These are phyloP conservation scores for Yoshiicerus persimilis DNA, from an alignment of 1,140 invertebrate species.

Conservation along the genomic window DNA sequence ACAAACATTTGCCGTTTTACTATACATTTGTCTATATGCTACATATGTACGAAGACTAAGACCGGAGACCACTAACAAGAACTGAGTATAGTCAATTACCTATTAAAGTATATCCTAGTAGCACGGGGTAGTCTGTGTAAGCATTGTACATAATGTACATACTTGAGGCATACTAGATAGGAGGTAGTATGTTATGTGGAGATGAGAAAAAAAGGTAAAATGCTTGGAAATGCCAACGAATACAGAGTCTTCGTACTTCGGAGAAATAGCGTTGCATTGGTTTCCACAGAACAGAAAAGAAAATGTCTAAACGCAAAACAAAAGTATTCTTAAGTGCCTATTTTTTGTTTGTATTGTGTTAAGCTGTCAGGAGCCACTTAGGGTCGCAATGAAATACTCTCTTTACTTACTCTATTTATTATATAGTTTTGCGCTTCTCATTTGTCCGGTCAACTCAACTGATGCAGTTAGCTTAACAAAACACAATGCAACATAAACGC, in stretches of 20 bases:
- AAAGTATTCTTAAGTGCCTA: conserved; percentile 22
- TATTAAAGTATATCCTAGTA: not conserved
- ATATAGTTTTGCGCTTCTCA: not conserved
- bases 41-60: not conserved
- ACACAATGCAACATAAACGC: not conserved
- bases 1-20: too few species aligned
- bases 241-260: not conserved
- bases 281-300: not conserved
- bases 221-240: not conserved
- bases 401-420: conserved; percentile 12
- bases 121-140: not conserved
- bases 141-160: not conserved
- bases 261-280: not conserved
- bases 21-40: not conserved
- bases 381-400: conserved; percentile 8
- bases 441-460: not conserved
- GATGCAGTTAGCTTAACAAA: not conserved
- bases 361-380: conserved; percentile 21
- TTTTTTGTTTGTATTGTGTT: conserved; percentile 14
- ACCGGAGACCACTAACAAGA: too few species aligned
- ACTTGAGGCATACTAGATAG: not conserved
- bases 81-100: not conserved
- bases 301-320: conserved; percentile 20
- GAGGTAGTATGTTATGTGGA: not conserved
- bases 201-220: not conserved